Conservation (phyloP, 1,140 invertebrate genomes). For the Cotesia typhae region DNA sequence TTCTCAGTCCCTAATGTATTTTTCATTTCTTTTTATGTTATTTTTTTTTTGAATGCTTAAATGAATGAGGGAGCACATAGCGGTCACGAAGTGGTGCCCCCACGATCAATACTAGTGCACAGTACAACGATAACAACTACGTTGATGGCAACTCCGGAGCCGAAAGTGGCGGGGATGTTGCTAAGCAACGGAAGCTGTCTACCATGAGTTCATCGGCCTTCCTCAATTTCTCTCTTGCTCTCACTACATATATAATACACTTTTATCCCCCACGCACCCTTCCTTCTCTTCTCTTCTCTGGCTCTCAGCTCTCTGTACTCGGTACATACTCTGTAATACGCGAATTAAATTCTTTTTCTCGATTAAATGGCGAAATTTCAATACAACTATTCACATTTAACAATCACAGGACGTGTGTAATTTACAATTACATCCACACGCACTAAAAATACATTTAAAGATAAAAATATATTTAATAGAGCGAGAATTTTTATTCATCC, state of each 20-base stretch:
- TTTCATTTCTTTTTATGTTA: slow-evolving; percentile 16
- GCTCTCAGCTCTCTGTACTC: slow-evolving; percentile 2
- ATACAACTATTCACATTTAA: not conserved
- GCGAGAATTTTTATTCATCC: too few relatives aligned
- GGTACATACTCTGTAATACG: slow-evolving; percentile 21
- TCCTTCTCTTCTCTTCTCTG: too few relatives aligned
- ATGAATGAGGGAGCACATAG: slow-evolving; percentile 30
- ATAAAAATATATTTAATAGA: too few relatives aligned
- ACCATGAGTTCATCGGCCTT: slow-evolving; percentile 57
- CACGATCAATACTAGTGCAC: slow-evolving; percentile 37
- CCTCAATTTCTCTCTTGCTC: slow-evolving; percentile 40
- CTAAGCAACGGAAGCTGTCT: slow-evolving; percentile 62
- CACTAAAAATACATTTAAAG: too few relatives aligned
- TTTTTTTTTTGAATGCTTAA: slow-evolving; percentile 11
- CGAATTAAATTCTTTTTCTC: slow-evolving; percentile 42
- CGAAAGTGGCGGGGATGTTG: slow-evolving; percentile 48
- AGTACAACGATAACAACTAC: slow-evolving; percentile 32
- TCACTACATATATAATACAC: slow-evolving; percentile 29
- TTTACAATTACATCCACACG: not conserved
- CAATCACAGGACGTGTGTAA: not conserved
- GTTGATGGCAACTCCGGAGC: slow-evolving; percentile 28
- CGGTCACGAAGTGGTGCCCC: slow-evolving; percentile 28
- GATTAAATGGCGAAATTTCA: slow-evolving; percentile 26
- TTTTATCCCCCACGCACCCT: too few relatives aligned
- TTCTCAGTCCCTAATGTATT: slow-evolving; percentile 3